Evolutionary conservation across 1,140 invertebrate species (phyloP).

Genomic region (Anoplolepis gracilipes): DNA sequence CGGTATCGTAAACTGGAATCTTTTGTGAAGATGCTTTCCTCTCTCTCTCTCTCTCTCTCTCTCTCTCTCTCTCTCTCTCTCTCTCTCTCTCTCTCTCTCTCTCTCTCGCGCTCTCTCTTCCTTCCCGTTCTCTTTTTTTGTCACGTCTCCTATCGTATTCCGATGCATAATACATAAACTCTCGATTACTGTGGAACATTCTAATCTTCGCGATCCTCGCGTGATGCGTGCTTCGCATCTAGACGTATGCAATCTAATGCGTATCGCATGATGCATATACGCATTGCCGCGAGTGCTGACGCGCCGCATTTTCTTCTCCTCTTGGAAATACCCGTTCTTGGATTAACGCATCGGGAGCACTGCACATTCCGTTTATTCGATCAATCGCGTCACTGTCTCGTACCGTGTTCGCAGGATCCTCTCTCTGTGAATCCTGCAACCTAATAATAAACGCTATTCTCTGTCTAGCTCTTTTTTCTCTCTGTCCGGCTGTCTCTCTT

Average conservation of each 20-base stretch:
- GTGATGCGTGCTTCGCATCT: conserved; percentile 29
- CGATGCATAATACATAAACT: conserved; percentile 60
- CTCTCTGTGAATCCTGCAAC: conserved; percentile 44
- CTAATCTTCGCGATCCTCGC: conserved; percentile 42
- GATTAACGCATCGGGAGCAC: conserved; percentile 47
- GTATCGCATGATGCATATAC: conserved; percentile 20
- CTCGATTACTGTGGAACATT: conserved; percentile 45
- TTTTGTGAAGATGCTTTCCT: neutral
- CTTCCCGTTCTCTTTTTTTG: neutral
- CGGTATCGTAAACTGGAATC: conserved; percentile 21
- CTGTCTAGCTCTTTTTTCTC: neutral
- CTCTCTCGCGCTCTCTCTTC: neutral
- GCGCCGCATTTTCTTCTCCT: neutral
- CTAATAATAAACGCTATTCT: conserved; percentile 50
- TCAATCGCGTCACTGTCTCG: conserved; percentile 42
- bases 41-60: neutral
- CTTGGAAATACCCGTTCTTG: conserved; percentile 23
- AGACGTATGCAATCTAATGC: conserved; percentile 35
- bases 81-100: neutral
- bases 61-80: neutral
- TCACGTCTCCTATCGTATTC: conserved; percentile 39
- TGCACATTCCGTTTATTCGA: conserved; percentile 50
- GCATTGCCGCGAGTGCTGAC: conserved; percentile 3
- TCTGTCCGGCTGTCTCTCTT: neutral
- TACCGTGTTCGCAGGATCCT: conserved; percentile 28